These are phyloP conservation scores for Labeo catla DNA, from an alignment of 2,113 vertebrate genomes.

Conservation along the genomic window DNA sequence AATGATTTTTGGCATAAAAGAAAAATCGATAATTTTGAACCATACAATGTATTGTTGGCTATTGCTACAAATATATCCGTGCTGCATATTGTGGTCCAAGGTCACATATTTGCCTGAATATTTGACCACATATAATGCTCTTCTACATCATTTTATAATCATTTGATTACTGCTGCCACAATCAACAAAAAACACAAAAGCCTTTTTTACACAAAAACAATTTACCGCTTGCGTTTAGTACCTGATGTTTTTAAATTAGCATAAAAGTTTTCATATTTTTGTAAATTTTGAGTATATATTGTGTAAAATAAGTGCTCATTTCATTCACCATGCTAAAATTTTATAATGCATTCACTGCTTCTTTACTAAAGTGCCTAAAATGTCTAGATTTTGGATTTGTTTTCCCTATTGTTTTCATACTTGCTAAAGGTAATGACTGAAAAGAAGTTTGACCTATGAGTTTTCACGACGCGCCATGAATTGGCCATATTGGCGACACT, in stretches of 20 bases:
- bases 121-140: neutral
- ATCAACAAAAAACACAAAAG: neutral
- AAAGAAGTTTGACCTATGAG: too few relatives aligned
- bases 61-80: too few relatives aligned
- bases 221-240: neutral
- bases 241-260: neutral
- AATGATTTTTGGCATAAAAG: too few relatives aligned
- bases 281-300: neutral
- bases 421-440: too few relatives aligned
- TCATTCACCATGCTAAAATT: neutral
- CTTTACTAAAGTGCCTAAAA: too few relatives aligned
- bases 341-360: neutral
- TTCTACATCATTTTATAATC: neutral
- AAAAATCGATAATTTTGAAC: too few relatives aligned
- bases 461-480: too few relatives aligned
- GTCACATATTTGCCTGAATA: neutral
- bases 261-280: neutral
- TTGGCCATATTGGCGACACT: too few relatives aligned
- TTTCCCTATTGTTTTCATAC: too few relatives aligned
- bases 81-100: too few relatives aligned
- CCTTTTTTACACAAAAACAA: neutral
- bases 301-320: neutral
- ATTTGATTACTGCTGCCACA: neutral
- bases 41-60: too few relatives aligned
- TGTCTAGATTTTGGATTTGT: too few relatives aligned